These are phyloP conservation scores for Hylaeus anthracinus DNA, from an alignment of 1,140 invertebrate genomes.

Conservation along the genomic window DNA sequence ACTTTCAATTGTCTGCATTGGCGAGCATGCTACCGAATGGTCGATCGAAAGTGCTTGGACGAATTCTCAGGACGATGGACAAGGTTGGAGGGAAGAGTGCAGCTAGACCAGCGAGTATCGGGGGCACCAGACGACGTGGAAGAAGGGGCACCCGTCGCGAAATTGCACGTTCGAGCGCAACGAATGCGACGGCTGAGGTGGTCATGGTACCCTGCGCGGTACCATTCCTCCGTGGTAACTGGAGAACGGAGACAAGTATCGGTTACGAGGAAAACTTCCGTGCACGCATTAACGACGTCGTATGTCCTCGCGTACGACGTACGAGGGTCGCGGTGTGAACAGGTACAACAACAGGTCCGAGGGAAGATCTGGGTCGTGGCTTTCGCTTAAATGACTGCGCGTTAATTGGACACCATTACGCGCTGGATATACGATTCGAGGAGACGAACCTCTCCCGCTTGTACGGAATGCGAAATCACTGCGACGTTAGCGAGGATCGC, in stretches of 20 bases:
- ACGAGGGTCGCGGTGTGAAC: slow-evolving; percentile 56
- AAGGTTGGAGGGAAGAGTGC: slow-evolving; percentile 29
- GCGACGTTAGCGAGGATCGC: neutral
- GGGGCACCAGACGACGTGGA: slow-evolving; percentile 38
- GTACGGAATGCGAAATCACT: neutral
- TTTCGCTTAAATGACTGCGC: slow-evolving; percentile 38
- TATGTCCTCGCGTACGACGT: slow-evolving; percentile 59
- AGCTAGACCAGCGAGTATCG: slow-evolving; percentile 43
- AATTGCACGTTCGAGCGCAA: slow-evolving; percentile 64
- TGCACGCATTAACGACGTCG: slow-evolving; percentile 68
- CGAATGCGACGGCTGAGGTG: slow-evolving; percentile 61
- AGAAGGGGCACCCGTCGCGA: slow-evolving; percentile 48
- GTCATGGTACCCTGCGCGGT: slow-evolving; percentile 60
- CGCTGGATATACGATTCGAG: neutral
- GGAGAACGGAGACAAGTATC: slow-evolving; percentile 72
- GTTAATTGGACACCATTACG: slow-evolving; percentile 34
- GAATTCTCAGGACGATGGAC: slow-evolving; percentile 43
- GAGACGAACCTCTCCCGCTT: neutral
- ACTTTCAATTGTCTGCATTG: neutral
- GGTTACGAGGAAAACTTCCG: slow-evolving; percentile 74
- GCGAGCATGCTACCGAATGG: neutral
- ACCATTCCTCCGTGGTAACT: slow-evolving; percentile 68
- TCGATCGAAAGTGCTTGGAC: neutral
- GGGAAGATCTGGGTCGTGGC: slow-evolving; percentile 59
- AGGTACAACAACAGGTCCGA: slow-evolving; percentile 61